Evolutionary conservation across 2,113 vertebrate species (phyloP), one percentile per base, ranked within the genome.

Genomic region (Callithrix jacchus): DNA sequence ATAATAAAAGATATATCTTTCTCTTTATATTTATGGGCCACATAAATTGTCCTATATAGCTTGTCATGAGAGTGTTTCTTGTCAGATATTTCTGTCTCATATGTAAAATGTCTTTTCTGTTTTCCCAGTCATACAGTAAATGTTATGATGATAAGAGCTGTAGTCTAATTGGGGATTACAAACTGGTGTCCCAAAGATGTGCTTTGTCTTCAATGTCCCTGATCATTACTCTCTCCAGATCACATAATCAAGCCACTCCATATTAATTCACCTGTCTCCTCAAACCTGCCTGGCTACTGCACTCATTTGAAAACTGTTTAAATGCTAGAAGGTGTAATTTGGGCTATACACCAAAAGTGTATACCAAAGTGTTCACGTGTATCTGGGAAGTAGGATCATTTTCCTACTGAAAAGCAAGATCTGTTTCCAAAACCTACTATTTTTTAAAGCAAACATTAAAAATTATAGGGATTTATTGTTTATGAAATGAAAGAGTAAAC

Each of bases 381-480:
- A 14, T 16, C 68, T 79, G 12, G 42, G 27, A 88, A 93, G 8
- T 32, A 76, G 37, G 20, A 58, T 90, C 21, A 37, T 94, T 91
- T 81, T 92, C 35, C 85, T 45, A 52, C 40, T 90, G 61, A 94
- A 95, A 87, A 66, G 14, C 17, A 71, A 16, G 2, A 77, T 71
- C 30, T 73, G 92, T 79, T 30, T 13, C 11, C 30, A 64, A 88
- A 86, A 89, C 17, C 52, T 89, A 56, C n/a, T 89, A 42, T 77
- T 68, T 58, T 87, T 71, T 71, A 66, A 30, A 93, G n/a, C 40
- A 88, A 96, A 74, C 74, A 35, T 68, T 80, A 37, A n/a, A 94
- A 64, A 21, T 37, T 56, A 58, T 21, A 89, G 32, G 21, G 82
- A 68, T 61, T 82, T 83, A 52, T 83, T 70, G 12, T 58, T 92